Conservation (phyloP, 2,113 vertebrate genomes). For the Nerophis lumbriciformis region DNA sequence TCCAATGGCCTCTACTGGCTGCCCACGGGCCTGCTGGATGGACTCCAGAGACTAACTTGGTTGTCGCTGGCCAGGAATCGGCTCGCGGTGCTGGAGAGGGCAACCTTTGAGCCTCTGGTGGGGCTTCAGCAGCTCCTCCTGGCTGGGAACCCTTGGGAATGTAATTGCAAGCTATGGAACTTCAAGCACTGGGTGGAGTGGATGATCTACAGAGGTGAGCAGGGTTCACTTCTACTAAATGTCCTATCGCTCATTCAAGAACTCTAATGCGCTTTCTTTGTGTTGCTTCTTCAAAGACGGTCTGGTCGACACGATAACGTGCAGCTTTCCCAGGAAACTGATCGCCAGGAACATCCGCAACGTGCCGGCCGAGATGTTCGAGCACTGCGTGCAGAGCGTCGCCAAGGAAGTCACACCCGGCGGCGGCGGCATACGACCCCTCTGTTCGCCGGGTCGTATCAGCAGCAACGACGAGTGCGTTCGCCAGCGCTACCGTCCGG, state of each 20-base stretch:
- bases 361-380: conserved; percentile 93
- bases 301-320: conserved; percentile 83
- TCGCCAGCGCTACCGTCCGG: conserved; percentile 80
- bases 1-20: conserved; percentile 79
- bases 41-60: conserved; percentile 78
- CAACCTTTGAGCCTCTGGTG: conserved; percentile 81
- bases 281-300: conserved; percentile 73
- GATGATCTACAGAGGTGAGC: conserved; percentile 87
- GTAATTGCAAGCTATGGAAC: conserved; percentile 85
- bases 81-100: conserved; percentile 79
- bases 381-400: conserved; percentile 77
- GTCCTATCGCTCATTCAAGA: background rate
- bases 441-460: conserved; percentile 48
- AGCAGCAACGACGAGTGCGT: conserved; percentile 54
- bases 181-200: conserved; percentile 97
- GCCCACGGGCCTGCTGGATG: conserved; percentile 79
- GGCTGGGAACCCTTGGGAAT: conserved; percentile 90
- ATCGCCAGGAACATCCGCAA: conserved; percentile 84
- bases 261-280: conserved; percentile 1
- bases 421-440: conserved; percentile 60
- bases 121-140: conserved; percentile 81
- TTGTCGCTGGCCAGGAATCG: conserved; percentile 83
- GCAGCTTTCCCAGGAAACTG: conserved; percentile 83
- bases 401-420: conserved; percentile 53
- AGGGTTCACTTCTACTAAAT: background rate